These are phyloP conservation scores for Potorous gilbertii DNA, from an alignment of 2,797 vertebrate species.

Conservation along the genomic window DNA sequence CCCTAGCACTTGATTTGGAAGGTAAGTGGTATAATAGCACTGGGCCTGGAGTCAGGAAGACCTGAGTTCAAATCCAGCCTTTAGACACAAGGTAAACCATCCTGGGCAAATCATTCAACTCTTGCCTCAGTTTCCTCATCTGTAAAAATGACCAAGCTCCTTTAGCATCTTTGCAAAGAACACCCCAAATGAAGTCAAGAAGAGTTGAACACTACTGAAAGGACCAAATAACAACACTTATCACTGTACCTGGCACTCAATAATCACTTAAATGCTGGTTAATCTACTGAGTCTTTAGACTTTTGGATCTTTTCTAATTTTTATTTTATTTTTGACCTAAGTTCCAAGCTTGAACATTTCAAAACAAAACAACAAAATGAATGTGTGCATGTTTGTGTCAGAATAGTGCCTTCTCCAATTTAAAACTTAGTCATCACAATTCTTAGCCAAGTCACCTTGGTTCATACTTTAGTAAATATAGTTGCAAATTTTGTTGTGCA, in stretches of 20 bases:
- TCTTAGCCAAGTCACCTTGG: not conserved
- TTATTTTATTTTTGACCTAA: too few relatives aligned
- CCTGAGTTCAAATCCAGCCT: not conserved
- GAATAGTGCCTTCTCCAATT: conserved; percentile 25
- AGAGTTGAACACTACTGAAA: not conserved
- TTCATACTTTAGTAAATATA: conserved; percentile 28
- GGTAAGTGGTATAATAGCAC: not conserved
- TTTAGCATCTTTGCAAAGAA: not conserved
- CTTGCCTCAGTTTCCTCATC: too few relatives aligned
- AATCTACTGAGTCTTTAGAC: not conserved
- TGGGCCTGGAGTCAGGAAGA: not conserved
- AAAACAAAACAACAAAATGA: not conserved
- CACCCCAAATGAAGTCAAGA: not conserved
- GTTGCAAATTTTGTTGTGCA: not conserved
- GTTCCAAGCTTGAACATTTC: conserved; percentile 1
- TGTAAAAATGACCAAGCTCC: too few relatives aligned
- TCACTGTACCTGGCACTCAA: not conserved
- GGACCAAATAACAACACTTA: not conserved
- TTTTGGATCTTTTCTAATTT: too few relatives aligned
- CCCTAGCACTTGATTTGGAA: not conserved
- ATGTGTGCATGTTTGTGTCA: conserved; percentile 19
- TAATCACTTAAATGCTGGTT: not conserved
- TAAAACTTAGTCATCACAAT: not conserved
- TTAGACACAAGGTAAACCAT: not conserved
- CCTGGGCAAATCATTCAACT: not conserved